Percentiles rank a stretch among this genome's conserved stretches.
phyloP scores from a whole-genome alignment of 1,140 invertebrate genomes.

The Tetranychus urticae region DNA sequence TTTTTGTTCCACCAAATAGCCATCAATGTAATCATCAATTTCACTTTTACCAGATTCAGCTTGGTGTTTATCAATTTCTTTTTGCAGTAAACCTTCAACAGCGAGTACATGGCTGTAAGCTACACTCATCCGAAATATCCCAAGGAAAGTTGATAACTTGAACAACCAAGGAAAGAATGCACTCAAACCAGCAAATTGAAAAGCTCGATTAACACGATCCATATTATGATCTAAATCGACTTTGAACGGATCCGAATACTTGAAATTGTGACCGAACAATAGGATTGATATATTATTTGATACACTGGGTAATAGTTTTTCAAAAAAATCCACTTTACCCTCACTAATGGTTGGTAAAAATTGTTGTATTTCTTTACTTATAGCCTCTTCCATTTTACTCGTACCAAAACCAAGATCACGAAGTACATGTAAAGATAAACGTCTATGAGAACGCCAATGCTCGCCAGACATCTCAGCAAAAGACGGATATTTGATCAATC shows the following conservation, averaged over 20 bases:
- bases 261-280: slow-evolving; percentile 10
- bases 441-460: slow-evolving; percentile 44
- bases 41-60: slow-evolving; percentile 26
- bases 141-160: not conserved
- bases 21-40: slow-evolving; percentile 54
- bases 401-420: slow-evolving; percentile 33
- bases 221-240: not conserved
- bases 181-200: not conserved
- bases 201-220: not conserved
- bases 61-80: slow-evolving; percentile 29
- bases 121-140: not conserved
- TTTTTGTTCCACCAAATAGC: slow-evolving; percentile 44
- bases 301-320: not conserved
- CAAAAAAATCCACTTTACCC: not conserved
- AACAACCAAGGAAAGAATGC: not conserved
- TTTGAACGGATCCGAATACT: slow-evolving; percentile 6
- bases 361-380: not conserved
- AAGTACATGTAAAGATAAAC: slow-evolving; percentile 42
- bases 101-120: too few relatives aligned
- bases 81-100: too few relatives aligned
- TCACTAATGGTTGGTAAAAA: not conserved
- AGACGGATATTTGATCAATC: not conserved
- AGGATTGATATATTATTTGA: slow-evolving; percentile 13
- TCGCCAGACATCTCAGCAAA: slow-evolving; percentile 22
- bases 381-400: not conserved